phyloP scores from a whole-genome alignment of 2,113 vertebrate genomes.

The Tragelaphus scriptus region DNA sequence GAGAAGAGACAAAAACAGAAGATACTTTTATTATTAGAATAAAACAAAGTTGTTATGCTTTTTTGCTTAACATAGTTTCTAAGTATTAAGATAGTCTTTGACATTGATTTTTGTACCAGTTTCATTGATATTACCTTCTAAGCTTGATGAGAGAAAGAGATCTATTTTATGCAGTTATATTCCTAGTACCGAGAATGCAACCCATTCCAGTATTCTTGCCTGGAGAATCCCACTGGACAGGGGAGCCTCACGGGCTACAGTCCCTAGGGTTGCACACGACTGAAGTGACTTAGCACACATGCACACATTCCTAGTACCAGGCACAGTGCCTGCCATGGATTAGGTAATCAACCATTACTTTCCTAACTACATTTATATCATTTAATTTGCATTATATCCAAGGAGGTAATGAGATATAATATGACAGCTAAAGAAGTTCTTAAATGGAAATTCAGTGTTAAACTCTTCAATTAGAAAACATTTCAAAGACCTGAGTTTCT shows the following conservation, averaged over 20 bases:
- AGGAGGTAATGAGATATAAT: neutral
- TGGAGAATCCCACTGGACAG: neutral
- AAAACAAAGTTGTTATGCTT: neutral
- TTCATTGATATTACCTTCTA: neutral
- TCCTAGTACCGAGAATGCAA: neutral
- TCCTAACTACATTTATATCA: neutral
- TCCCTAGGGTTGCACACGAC: neutral
- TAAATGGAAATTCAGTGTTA: neutral
- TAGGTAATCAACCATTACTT: neutral
- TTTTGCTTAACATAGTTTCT: neutral
- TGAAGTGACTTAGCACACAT: neutral
- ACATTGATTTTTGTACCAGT: neutral
- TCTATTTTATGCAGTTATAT: neutral
- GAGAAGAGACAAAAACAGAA: neutral
- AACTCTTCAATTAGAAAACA: neutral
- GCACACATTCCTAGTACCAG: neutral
- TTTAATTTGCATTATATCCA: neutral
- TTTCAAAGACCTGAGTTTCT: neutral
- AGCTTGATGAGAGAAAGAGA: neutral
- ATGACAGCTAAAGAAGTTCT: neutral
- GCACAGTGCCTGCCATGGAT: neutral
- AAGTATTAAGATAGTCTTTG: neutral
- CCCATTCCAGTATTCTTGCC: neutral
- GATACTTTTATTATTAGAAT: neutral
- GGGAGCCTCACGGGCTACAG: neutral